Base-by-base conservation (phyloP, 2,797 vertebrate genomes). In the Lutjanus argentimaculatus region DNA sequence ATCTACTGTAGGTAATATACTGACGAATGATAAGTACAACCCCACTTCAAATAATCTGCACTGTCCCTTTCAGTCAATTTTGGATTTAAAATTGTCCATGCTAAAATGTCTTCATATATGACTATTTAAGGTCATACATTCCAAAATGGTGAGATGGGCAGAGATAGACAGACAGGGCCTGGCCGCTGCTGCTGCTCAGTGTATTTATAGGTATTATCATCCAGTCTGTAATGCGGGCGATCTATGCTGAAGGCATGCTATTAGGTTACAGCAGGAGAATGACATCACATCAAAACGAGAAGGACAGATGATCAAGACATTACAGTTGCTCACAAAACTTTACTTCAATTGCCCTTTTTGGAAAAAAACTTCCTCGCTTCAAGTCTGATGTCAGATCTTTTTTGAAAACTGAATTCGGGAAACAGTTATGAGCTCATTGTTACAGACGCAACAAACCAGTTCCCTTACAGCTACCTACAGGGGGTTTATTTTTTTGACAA, bases 111-210 rank as follows among this genome's bases (percentile, higher is more conserved):
- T 85, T 86, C 70, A 75, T 82, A 76, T 87, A 84, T 93, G 87
- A 82, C 90, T 91, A 91, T 94, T 92, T 94, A 94, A 91, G 93
- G 93, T 91, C 86, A 92, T 92, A 80, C 91, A 95, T 95, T 93
- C 92, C 89, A 86, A 78, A 90, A 90, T 82, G 90, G 79, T 94
- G 92, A 95, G 92, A 95, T 90, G 89, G 82, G 89, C 57, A 86
- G 75, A 78, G 87, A 89, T 88, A 91, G 86, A 84, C 81, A 79
- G 85, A 91, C 86, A 88, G 81, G 75, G 79, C 80, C 82, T 92
- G 91, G 91, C 87, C 71, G 82, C 74, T 79, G 90, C 79, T 59
- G 67, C 75, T 21, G 79, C 76, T 36, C 53, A 75, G 82, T 80
- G 63, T 90, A 93, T 93, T 93, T 93, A 89, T 89, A 91, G 87